Conservation (phyloP, 1,140 invertebrate genomes). For the Drosophila sucinea region DNA sequence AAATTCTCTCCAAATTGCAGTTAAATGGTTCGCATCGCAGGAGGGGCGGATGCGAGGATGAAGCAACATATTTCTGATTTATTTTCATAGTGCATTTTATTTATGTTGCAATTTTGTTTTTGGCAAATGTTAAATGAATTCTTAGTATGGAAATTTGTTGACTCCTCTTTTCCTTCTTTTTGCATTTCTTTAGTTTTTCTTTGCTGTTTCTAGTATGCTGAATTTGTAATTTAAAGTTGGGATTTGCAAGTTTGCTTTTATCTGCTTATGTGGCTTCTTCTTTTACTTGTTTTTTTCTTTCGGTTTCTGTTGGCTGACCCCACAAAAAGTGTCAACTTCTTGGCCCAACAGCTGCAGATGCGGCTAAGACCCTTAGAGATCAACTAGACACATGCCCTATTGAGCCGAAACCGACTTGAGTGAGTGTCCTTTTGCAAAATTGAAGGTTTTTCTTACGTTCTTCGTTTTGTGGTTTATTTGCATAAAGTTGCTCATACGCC, state of each 20-base stretch:
- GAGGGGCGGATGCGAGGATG: not conserved
- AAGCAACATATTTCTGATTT: constrained; percentile 39
- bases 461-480: constrained; percentile 12
- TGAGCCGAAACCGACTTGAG: constrained; percentile 22
- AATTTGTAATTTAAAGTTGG: constrained; percentile 32
- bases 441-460: constrained; percentile 10
- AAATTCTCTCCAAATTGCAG: constrained; percentile 17
- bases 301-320: not conserved
- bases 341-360: constrained; percentile 14
- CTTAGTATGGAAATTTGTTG: constrained; percentile 2
- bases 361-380: constrained; percentile 14
- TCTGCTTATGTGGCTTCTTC: constrained; percentile 11
- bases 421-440: constrained; percentile 16
- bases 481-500: constrained; percentile 39
- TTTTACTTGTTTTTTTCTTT: not conserved
- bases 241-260: constrained; percentile 21
- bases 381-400: constrained; percentile 20
- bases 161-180: not conserved
- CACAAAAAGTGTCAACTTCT: constrained; percentile 20
- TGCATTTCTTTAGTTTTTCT: constrained; percentile 4
- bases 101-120: constrained; percentile 12
- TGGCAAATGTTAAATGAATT: constrained; percentile 8
- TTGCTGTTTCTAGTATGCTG: constrained; percentile 12
- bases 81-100: constrained; percentile 26
- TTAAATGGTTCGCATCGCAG: not conserved